Evolutionary conservation across 2,113 vertebrate species (phyloP).

Genomic region (Alouatta palliata): DNA sequence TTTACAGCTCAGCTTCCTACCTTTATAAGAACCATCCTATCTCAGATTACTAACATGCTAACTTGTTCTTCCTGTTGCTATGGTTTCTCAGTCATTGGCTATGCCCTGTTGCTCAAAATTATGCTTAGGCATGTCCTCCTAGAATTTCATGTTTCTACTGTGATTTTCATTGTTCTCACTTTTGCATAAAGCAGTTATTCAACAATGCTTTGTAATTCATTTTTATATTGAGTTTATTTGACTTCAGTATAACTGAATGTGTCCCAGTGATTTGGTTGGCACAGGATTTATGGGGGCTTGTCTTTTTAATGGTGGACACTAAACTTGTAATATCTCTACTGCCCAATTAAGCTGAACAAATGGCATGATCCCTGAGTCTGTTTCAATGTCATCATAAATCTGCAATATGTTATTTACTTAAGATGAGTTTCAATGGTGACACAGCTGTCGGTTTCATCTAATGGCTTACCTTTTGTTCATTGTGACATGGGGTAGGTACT

Average conservation of each 20-base stretch:
- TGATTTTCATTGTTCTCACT: slow-evolving; percentile 35
- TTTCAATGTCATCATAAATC: neutral
- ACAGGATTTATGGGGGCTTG: neutral
- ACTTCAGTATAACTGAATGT: neutral
- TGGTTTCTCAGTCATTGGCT: slow-evolving; percentile 68
- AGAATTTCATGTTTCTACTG: slow-evolving; percentile 53
- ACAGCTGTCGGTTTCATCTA: neutral
- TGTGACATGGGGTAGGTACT: neutral
- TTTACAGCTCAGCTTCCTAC: neutral
- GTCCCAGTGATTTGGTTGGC: neutral
- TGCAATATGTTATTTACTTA: neutral
- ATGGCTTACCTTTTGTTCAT: slow-evolving; percentile 16
- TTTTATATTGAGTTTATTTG: slow-evolving; percentile 1
- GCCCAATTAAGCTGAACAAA: neutral
- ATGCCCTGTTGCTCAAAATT: slow-evolving; percentile 60
- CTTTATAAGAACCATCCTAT: neutral
- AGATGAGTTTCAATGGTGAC: neutral
- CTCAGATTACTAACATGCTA: slow-evolving; percentile 22
- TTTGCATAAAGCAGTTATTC: slow-evolving; percentile 40
- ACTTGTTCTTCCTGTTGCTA: slow-evolving; percentile 67
- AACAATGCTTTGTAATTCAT: neutral
- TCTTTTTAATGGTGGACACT: neutral
- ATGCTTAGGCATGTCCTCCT: slow-evolving; percentile 50
- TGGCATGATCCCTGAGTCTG: neutral
- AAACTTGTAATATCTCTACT: neutral